Evolutionary conservation across 2,113 vertebrate genomes (phyloP), one percentile per base, ranked within the genome.

Genomic region (Scatophagus argus): DNA sequence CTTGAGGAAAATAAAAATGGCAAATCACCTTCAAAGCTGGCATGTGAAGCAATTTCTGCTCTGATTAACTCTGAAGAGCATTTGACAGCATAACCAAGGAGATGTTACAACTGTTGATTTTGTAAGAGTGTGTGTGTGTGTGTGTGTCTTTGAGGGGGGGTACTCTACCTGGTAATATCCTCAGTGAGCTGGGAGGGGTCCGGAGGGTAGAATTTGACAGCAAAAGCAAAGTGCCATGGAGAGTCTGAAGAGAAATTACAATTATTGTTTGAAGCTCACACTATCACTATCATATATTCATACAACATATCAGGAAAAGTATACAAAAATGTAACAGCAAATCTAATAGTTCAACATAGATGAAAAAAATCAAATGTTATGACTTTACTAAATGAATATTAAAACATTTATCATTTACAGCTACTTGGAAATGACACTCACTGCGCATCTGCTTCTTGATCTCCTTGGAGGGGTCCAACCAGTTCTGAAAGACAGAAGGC

Each of bases 381-480:
- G 2, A 55, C 29, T 85, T 41, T 1, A 44, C 43, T 58, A 61
- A 72, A 56, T 39, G 23, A 56, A 63, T 60, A 63, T 56, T 51
- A 17, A 72, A 81, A 77, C 62, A 76, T 60, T 55, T 25, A 55
- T 77, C 21, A 49, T 69, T 29, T 52, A n/a, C 25, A 69, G 38
- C 12, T 8, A 65, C 43, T 75, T 72, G 38, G 62, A 74, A 71
- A 43, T 77, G 2, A 77, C 70, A 98, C 98, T 99, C 91, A 99
- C 98, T 98, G 92, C 96, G 96, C 89, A 98, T 98, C 94, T 99
- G 98, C 91, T 99, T 99, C 95, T 99, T 99, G 91, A 99, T 98
- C 93, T 99, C 98, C 91, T 99, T 99, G 89, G 98, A 99, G 52
- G 97, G 98, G 85, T 99, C 98, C 94, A 99, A 91, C 98, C 98